Evolutionary conservation across 1,140 invertebrate genomes (phyloP), one percentile per base, ranked within the genome.

Genomic region (Dryas iulia): DNA sequence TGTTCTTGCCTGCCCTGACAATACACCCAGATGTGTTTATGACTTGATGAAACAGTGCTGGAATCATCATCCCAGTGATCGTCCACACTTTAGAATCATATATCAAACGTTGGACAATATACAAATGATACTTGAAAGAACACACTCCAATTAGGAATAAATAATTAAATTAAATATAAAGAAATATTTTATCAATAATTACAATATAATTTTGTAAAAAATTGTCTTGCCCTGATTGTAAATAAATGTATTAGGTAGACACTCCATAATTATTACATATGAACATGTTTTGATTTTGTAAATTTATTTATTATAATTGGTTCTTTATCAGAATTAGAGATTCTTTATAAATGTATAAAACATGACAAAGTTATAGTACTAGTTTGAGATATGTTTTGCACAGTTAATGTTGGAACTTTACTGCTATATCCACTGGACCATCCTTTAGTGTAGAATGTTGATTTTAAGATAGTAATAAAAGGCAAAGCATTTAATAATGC

Each of bases 31-130:
- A n/a, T 94, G 95, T 35, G 93, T 98, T n/a, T 99, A 98, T 88
- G 96, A 98, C 35, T 85, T 99, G 1, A 99, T 99, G 98, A 96
- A 95, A 82, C 94, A 95, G 60, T 99, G 98, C 87, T 99, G 98
- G 97, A 96, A 96, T 77, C 94, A 94, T 71, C 97, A 97, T 82
- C 96, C 98, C 0, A 92, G 93, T 28, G 95, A 96, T 69, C 93
- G 98, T 66, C 98, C 98, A 0, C 95, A 95, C 77, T 99, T 99
- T 92, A 93, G 94, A 77, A 93, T 93, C 25, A 95, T 96, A 78
- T 94, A 95, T 74, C 94, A 95, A 72, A 94, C 94, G 21, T 82
- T 97, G 47, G 94, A 95, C 73, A 93, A 92, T 71, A 94, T 95
- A 74, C 93, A 94, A 84, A 79, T 92, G 65, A 94, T 94, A 74